Conservation (phyloP, 2,797 vertebrate genomes). For the Otus scops region DNA sequence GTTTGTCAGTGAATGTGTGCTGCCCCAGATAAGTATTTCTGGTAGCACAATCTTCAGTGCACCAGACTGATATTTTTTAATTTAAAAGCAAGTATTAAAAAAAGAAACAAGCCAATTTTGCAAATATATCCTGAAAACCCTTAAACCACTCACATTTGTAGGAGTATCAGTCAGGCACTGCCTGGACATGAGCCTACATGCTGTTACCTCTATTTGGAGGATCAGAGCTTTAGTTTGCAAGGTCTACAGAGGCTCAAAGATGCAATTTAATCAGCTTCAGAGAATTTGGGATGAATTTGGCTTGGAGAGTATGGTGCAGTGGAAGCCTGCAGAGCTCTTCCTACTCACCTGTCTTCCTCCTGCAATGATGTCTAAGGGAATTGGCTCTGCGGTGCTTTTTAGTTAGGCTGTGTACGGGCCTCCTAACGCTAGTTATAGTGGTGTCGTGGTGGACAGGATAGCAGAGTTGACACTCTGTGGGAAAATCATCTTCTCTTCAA, state of each 20-base stretch:
- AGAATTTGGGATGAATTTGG: not conserved
- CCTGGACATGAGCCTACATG: not conserved
- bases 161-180: not conserved
- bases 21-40: not conserved
- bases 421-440: not conserved
- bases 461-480: not conserved
- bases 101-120: not conserved
- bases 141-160: not conserved
- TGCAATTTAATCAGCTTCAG: not conserved
- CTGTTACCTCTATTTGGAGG: not conserved
- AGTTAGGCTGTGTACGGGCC: not conserved
- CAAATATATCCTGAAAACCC: not conserved
- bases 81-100: not conserved
- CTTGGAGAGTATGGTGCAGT: accelerated
- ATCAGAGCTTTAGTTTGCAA: not conserved
- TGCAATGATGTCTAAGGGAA: not conserved
- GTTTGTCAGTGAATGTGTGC: not conserved
- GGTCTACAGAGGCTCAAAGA: not conserved
- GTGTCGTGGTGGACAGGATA: not conserved
- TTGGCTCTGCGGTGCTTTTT: accelerated
- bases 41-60: not conserved
- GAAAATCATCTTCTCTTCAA: not conserved
- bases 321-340: not conserved
- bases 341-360: not conserved
- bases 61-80: not conserved